phyloP scores from a whole-genome alignment of 2,113 vertebrate species.

The Circaetus cinerascens region DNA sequence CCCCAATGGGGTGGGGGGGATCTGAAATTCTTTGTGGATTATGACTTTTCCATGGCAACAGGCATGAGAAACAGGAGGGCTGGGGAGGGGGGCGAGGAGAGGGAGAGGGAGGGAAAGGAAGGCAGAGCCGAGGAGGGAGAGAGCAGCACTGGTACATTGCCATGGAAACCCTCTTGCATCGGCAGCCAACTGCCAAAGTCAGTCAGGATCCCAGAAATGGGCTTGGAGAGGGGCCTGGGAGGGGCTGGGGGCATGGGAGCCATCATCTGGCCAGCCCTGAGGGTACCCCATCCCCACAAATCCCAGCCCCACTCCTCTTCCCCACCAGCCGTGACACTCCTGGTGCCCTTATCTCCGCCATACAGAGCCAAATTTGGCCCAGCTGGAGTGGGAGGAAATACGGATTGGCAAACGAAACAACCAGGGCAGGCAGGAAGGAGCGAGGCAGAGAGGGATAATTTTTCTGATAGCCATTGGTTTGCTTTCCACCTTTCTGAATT shows the following conservation, averaged over 20 bases:
- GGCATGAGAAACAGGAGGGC: slow-evolving; percentile 41
- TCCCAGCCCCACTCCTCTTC: not conserved
- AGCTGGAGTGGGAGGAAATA: not conserved
- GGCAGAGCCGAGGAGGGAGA: slow-evolving; percentile 41
- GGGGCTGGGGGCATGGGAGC: not conserved
- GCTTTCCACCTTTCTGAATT: slow-evolving; percentile 23
- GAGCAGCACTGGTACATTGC: slow-evolving; percentile 55
- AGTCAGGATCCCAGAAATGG: slow-evolving; percentile 67
- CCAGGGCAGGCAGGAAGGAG: not conserved
- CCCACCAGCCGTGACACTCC: not conserved
- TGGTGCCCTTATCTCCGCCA: not conserved
- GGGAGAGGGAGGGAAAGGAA: slow-evolving; percentile 43
- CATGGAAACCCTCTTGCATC: slow-evolving; percentile 73
- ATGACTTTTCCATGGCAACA: slow-evolving; percentile 67
- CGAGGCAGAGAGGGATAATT: not conserved
- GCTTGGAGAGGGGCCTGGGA: not conserved
- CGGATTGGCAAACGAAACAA: not conserved
- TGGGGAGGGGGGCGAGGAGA: not conserved
- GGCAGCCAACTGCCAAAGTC: slow-evolving; percentile 68
- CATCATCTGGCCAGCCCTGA: not conserved
- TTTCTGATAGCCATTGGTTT: slow-evolving; percentile 2
- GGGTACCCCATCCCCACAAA: not conserved
- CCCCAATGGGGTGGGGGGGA: not conserved
- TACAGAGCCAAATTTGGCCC: slow-evolving; percentile 19
- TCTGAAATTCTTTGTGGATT: slow-evolving; percentile 53